Percentiles rank a stretch among this genome's conserved stretches.
Evolutionary conservation across 1,140 invertebrate species (phyloP).

Genomic region (Chionoecetes opilio): DNA sequence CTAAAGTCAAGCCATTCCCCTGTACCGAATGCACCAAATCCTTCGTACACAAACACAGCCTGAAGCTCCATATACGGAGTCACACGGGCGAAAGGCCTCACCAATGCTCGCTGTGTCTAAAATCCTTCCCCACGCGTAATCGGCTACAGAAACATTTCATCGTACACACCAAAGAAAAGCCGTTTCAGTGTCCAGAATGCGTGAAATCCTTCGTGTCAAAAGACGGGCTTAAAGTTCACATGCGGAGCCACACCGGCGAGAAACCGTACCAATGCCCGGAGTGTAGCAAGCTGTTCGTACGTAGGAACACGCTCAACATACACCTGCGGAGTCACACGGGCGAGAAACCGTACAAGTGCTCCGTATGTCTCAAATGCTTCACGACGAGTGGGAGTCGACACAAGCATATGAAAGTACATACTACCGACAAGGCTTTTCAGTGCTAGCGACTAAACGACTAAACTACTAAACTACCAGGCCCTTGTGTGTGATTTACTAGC

Average conservation of each 20-base stretch:
- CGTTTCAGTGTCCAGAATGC: slow-evolving; percentile 1
- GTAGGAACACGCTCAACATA: background rate
- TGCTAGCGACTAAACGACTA: background rate
- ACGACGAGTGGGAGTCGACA: background rate
- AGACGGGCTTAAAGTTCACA: background rate
- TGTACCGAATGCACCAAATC: background rate
- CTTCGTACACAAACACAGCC: background rate
- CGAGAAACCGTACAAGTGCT: slow-evolving; percentile 31
- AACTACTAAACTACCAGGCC: background rate
- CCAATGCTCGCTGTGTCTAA: slow-evolving; percentile 13
- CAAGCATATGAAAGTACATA: slow-evolving; percentile 42
- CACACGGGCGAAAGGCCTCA: background rate
- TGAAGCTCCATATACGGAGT: background rate
- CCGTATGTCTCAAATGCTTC: background rate
- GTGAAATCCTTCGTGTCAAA: slow-evolving; percentile 12
- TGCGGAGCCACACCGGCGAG: slow-evolving; percentile 23
- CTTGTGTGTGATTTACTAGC: background rate
- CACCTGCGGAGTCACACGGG: slow-evolving; percentile 31
- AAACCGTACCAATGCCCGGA: slow-evolving; percentile 9
- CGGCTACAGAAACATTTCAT: background rate
- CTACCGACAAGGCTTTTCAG: background rate
- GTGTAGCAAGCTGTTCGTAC: slow-evolving; percentile 12
- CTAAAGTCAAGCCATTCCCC: background rate
- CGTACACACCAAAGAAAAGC: slow-evolving; percentile 31
- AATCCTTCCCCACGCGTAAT: background rate